Percentiles rank a stretch among this genome's conserved stretches.
phyloP scores from a whole-genome alignment of 2,113 vertebrate genomes.

The Cochlearius cochlearius region DNA sequence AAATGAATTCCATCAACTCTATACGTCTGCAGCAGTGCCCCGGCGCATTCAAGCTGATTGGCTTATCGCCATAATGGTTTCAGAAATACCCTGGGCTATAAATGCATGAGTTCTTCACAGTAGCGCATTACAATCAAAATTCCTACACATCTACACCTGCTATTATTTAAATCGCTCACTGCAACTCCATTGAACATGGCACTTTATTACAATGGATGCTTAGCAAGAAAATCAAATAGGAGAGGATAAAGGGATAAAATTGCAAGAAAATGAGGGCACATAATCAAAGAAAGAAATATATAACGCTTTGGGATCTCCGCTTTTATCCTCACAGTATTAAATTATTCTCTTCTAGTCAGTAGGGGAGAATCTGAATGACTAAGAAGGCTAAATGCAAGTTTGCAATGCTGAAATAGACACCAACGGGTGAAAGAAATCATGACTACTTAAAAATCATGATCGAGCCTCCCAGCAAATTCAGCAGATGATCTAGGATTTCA shows the following conservation, averaged over 20 bases:
- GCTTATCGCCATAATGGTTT: conserved; percentile 50
- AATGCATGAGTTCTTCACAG: conserved; percentile 42
- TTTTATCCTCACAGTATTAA: conserved; percentile 7
- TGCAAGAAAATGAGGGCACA: not conserved
- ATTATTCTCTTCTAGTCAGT: not conserved
- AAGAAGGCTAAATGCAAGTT: conserved; percentile 14
- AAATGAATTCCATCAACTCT: conserved; percentile 51
- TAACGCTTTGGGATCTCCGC: not conserved
- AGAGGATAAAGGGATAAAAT: conserved; percentile 41
- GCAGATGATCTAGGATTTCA: not conserved
- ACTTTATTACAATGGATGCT: conserved; percentile 39
- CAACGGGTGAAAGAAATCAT: not conserved
- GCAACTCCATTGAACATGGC: conserved; percentile 21
- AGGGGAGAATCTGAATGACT: not conserved
- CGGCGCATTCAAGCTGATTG: conserved; percentile 6
- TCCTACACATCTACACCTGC: conserved; percentile 27
- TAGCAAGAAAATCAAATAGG: conserved; percentile 46
- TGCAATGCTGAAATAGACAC: not conserved
- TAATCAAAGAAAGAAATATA: not conserved
- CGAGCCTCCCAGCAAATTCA: not conserved
- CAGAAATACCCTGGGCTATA: conserved; percentile 36
- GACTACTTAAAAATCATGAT: not conserved
- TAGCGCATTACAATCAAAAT: conserved; percentile 43
- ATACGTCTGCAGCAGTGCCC: not conserved
- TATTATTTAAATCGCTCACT: conserved; percentile 43